Conservation (phyloP, 2,113 vertebrate species). For the Monarcha castaneiventris region DNA sequence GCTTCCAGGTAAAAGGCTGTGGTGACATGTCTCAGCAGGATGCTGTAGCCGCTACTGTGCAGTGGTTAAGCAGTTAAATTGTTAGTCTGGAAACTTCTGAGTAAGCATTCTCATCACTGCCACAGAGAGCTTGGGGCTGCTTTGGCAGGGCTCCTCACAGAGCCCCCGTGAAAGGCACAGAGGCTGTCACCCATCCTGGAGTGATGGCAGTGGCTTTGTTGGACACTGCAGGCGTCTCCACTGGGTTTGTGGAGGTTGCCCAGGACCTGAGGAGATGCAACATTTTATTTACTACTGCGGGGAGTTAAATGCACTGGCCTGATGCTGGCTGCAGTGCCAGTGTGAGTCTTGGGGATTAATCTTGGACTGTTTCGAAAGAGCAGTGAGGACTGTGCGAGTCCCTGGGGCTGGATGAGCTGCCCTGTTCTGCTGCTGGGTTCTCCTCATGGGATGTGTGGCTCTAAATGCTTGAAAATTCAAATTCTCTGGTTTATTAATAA, state of each 20-base stretch:
- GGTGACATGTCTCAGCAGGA: neutral
- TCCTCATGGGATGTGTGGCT: neutral
- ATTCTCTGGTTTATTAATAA: neutral
- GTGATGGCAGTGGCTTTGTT: neutral
- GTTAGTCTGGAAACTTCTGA: neutral
- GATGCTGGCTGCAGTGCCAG: neutral
- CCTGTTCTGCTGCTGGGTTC: neutral
- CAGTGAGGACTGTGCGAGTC: neutral
- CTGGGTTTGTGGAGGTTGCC: neutral
- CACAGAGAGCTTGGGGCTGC: neutral
- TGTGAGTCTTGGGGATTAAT: neutral
- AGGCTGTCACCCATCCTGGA: neutral
- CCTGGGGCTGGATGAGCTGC: neutral
- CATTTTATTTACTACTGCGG: accelerated
- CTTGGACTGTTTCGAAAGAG: neutral
- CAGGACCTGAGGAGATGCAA: neutral
- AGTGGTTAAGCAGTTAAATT: neutral
- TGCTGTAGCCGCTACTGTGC: neutral
- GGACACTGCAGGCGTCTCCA: accelerated
- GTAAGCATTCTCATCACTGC: neutral
- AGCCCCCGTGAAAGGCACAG: neutral
- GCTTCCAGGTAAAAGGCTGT: neutral
- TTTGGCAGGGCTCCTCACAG: neutral
- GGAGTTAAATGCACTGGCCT: neutral
- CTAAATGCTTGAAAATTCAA: neutral